Conservation (phyloP, 2,113 vertebrate genomes). For the human (Homo sapiens) region GRCh38 chr14:48691001-48691500, state of each 20-base stretch:
- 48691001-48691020: not conserved
- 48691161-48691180: not conserved
- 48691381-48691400: not conserved
- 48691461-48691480: no score
- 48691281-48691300: not conserved
- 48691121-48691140: not conserved
- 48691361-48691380: conserved; percentile 39
- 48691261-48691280: not conserved
- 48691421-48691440: not conserved
- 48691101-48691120: not conserved
- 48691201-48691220: not conserved
- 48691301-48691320: not conserved
- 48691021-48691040: not conserved
- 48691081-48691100: not conserved
- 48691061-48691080: not conserved
- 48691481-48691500: no score
- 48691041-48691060: not conserved
- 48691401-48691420: conserved; percentile 18
- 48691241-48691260: not conserved
- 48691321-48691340: conserved; percentile 35
- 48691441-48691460: not conserved
- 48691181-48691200: not conserved
- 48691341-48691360: conserved; percentile 24
- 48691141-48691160: not conserved
- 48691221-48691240: not conserved